Evolutionary conservation across 2,888 invertebrate genomes (phyloP).

Genomic region (Trissolcus japonicus): DNA sequence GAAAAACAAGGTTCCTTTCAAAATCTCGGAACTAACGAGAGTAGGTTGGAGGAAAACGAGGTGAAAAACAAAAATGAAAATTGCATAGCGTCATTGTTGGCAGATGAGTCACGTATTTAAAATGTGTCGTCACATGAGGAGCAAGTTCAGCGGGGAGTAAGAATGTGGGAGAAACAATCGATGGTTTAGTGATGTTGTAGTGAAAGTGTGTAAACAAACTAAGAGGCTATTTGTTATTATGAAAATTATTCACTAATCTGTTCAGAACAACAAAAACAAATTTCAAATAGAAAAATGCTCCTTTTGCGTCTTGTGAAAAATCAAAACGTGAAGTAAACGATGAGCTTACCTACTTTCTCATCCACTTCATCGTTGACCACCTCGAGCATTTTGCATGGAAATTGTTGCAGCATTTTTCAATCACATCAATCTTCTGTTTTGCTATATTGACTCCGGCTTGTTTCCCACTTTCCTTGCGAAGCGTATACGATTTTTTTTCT

Average conservation of each 20-base stretch:
- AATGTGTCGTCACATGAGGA: constrained; percentile 18
- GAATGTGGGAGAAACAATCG: constrained; percentile 21
- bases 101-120: constrained; percentile 15
- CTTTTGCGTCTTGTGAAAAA: not conserved
- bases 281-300: not conserved
- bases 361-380: no score
- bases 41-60: not conserved
- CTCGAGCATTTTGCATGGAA: no score
- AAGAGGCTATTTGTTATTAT: not conserved
- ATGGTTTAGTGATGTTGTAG: constrained; percentile 19
- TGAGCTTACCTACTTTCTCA: no score
- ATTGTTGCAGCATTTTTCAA: no score
- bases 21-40: no score
- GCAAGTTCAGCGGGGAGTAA: constrained; percentile 8
- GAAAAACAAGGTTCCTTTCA: no score
- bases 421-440: no score
- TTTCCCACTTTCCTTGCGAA: no score
- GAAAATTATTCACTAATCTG: constrained; percentile 3
- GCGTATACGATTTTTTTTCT: no score
- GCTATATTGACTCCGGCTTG: no score
- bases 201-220: constrained; percentile 28
- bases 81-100: constrained; percentile 8
- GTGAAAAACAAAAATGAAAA: constrained; percentile 11
- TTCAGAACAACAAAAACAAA: not conserved
- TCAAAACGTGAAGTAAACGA: no score